Evolutionary conservation across 1,140 invertebrate genomes (phyloP).

Genomic region (Drosophila kohkoa): DNA sequence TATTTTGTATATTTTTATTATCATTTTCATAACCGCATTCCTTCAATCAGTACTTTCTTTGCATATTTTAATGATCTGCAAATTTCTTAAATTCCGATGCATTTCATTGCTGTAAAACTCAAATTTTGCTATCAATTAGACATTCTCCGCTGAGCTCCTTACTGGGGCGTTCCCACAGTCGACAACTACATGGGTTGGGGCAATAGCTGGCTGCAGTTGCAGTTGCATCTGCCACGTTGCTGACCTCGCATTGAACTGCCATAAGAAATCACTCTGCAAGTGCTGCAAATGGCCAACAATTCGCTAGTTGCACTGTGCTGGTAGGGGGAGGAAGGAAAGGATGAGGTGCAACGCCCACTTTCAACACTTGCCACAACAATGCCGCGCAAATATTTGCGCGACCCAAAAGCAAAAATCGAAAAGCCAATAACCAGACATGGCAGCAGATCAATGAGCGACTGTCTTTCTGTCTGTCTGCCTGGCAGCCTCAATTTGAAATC

Average conservation of each 20-base stretch:
- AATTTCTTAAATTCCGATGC: neutral
- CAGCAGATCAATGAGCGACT: slow-evolving; percentile 59
- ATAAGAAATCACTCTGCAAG: slow-evolving; percentile 77
- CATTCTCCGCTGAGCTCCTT: slow-evolving; percentile 1
- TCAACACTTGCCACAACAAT: slow-evolving; percentile 81
- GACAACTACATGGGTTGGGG: slow-evolving; percentile 49
- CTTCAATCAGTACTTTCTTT: too few species aligned
- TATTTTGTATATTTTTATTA: too few species aligned
- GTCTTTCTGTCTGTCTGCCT: slow-evolving; percentile 41
- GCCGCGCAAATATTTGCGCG: slow-evolving; percentile 81
- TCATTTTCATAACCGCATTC: too few species aligned
- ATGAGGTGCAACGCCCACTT: slow-evolving; percentile 67
- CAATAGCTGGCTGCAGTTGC: slow-evolving; percentile 13
- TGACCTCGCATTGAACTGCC: slow-evolving; percentile 76
- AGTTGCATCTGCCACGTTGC: slow-evolving; percentile 65
- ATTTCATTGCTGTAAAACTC: slow-evolving; percentile 16
- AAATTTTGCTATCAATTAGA: slow-evolving; percentile 34
- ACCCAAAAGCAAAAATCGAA: slow-evolving; percentile 15
- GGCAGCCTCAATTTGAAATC: slow-evolving; percentile 79
- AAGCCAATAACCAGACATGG: slow-evolving; percentile 25
- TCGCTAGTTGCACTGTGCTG: slow-evolving; percentile 4
- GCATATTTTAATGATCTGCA: too few species aligned
- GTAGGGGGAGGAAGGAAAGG: neutral
- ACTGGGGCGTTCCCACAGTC: slow-evolving; percentile 14
- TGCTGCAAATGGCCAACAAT: slow-evolving; percentile 26